Evolutionary conservation across 2,797 vertebrate genomes (phyloP), one percentile per base, ranked within the genome.

Genomic region (Neosalanx taihuensis): DNA sequence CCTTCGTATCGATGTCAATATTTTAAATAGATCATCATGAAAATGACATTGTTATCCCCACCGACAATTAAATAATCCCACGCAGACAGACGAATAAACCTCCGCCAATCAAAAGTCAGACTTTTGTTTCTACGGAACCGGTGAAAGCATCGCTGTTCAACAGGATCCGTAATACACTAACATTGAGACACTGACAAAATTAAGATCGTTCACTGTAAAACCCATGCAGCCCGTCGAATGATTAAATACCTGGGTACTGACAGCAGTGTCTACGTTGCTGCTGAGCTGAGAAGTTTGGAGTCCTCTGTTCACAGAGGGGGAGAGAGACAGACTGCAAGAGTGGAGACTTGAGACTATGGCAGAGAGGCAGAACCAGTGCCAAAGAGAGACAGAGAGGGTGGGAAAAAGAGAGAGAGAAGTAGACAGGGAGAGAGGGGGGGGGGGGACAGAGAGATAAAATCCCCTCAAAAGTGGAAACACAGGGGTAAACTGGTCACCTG

Each of bases 401-500:
- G 35, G 20, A 7, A 57, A 72, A 35, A 30, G 56, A 67, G 46
- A 64, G 29, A 69, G 60, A 70, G 72, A 77, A 70, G 37, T 6
- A 41, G 56, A 37, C n/a, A 17, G 49, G 30, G 17, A 67, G 65
- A 60, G 53, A 46, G 33, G 26, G 71, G 66, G 26, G 71, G 66
- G 6, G 15, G 26, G 72, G 62, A 73, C 10, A 33, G 30, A 33
- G 23, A 15, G n/a, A 58, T 12, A 60, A 15, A 29, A 23, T 20
- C 68, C 69, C 79, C 78, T 75, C 37, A 69, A 26, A 51, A 74
- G 79, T 10, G 69, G 71, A 78, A 75, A 67, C 30, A 30, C 67
- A 26, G 3, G 31, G 74, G 30, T 73, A 69, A 74, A 23, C 35
- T 67, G 75, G 93, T 96, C 96, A 99, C 97, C 96, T 97, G 97